Percentiles rank a stretch among this genome's conserved stretches.
These are phyloP conservation scores for Penaeus monodon DNA, from an alignment of 2,888 invertebrate species.

Conservation along the genomic window DNA sequence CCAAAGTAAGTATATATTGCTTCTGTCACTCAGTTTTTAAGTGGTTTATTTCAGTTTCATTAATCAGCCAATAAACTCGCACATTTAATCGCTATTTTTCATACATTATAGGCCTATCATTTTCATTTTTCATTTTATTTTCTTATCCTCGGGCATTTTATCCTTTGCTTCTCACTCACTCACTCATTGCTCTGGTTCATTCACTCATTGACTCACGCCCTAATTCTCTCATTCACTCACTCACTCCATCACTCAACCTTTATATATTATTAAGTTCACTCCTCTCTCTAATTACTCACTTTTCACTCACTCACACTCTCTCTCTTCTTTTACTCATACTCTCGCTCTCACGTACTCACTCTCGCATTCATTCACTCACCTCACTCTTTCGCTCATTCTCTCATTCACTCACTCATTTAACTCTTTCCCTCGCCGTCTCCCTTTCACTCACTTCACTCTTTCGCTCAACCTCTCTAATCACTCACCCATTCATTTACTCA, in stretches of 20 bases:
- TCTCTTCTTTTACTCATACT: too few species aligned
- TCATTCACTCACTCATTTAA: too few species aligned
- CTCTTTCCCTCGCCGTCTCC: too few species aligned
- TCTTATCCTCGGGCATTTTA: background rate
- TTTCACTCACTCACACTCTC: background rate
- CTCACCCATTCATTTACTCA: too few species aligned
- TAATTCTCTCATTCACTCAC: background rate
- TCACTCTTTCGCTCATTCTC: background rate
- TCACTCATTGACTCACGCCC: background rate
- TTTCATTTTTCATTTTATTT: background rate
- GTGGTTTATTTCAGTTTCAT: too few species aligned
- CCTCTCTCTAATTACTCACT: too few species aligned
- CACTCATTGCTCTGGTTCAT: background rate
- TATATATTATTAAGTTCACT: too few species aligned
- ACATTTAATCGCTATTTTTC: too few species aligned
- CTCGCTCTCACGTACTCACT: background rate
- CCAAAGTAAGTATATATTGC: too few species aligned
- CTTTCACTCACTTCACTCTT: background rate
- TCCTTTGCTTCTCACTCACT: background rate
- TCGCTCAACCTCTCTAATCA: background rate
- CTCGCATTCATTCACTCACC: background rate
- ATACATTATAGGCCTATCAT: too few species aligned
- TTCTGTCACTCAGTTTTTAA: too few species aligned
- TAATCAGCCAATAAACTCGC: too few species aligned
- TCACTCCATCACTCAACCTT: background rate